These are phyloP conservation scores for Echinarachnius parma DNA, from an alignment of 53 echinoderm and acorn worm species.

Conservation along the genomic window DNA sequence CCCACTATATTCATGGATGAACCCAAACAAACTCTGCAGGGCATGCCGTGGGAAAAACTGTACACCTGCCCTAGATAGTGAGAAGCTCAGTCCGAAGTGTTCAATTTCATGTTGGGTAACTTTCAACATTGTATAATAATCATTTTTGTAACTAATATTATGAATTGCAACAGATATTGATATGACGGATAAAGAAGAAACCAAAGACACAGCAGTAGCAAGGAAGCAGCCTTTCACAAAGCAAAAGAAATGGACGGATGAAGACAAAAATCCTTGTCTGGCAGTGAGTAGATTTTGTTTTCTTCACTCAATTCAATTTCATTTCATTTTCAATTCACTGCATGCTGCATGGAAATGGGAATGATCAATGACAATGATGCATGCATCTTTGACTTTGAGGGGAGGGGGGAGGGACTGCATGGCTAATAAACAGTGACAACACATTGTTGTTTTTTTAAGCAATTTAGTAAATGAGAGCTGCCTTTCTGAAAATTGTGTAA, in stretches of 20 bases:
- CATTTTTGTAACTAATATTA: no score
- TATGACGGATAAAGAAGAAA: background rate
- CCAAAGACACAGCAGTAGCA: background rate
- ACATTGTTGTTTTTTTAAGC: no score
- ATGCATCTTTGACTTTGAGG: no score
- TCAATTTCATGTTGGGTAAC: background rate
- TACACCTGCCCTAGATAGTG: background rate
- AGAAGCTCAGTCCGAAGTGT: constrained; percentile 7
- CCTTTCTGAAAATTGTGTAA: no score
- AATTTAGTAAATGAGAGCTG: no score
- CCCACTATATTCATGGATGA: background rate
- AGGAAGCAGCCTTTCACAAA: constrained; percentile 40
- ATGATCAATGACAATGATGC: no score
- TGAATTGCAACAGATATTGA: background rate
- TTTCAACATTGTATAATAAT: no score
- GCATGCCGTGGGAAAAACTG: constrained; percentile 34
- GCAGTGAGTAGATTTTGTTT: constrained; percentile 49
- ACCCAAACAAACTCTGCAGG: constrained; percentile 33
- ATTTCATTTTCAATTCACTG: no score
- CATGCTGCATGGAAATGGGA: no score
- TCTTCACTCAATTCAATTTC: no score
- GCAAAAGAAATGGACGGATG: constrained; percentile 61
- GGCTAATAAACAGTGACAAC: no score
- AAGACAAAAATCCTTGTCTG: constrained; percentile 65
- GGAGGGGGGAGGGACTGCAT: no score